Evolutionary conservation across 2,797 vertebrate species (phyloP).

Genomic region (Micromesistius poutassou): DNA sequence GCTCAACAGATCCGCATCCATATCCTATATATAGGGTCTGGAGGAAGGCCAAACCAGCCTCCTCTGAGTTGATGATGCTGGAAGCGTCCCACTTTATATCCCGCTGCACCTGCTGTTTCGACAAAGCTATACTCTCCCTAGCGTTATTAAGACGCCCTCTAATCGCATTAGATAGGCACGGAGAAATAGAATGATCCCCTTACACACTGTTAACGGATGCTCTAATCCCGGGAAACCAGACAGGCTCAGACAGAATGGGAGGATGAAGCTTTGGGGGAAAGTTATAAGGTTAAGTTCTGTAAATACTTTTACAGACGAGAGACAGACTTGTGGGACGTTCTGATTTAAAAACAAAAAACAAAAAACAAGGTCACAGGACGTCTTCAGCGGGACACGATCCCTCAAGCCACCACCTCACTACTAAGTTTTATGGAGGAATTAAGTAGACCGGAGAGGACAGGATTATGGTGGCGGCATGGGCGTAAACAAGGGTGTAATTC

Average conservation of each 20-base stretch:
- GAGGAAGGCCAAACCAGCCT: neutral
- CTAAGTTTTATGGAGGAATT: constrained; percentile 23
- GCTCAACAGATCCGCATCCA: neutral
- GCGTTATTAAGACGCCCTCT: constrained; percentile 50
- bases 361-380: neutral
- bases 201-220: constrained; percentile 27
- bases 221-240: constrained; percentile 52
- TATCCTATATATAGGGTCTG: neutral
- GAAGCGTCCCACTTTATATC: constrained; percentile 16
- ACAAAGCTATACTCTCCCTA: constrained; percentile 36
- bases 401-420: constrained; percentile 13
- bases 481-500: constrained; percentile 33
- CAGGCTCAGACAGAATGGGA: constrained; percentile 32
- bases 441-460: constrained; percentile 26
- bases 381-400: constrained; percentile 2
- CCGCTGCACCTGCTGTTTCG: constrained; percentile 14
- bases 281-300: no score
- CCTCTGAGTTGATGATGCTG: constrained; percentile 22
- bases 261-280: neutral
- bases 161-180: constrained; percentile 57
- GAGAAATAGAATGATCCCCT: constrained; percentile 49
- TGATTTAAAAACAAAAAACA: no score
- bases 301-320: no score
- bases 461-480: constrained; percentile 29
- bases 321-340: neutral